Percentiles rank a stretch among this genome's conserved stretches.
Evolutionary conservation across 2,888 invertebrate species (phyloP).

Genomic region (Parasteatoda lunata): DNA sequence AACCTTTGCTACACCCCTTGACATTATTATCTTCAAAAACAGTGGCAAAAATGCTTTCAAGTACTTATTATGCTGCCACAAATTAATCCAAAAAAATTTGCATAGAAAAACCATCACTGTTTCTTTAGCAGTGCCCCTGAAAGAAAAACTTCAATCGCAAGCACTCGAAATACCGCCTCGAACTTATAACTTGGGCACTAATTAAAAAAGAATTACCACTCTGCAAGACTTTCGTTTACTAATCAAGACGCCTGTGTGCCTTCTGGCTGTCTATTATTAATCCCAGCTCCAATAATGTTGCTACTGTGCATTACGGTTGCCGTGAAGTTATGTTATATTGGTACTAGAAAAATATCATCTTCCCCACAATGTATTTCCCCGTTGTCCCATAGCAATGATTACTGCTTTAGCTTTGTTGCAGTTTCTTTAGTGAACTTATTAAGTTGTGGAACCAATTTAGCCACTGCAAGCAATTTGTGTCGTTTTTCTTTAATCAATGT

Average conservation of each 20-base stretch:
- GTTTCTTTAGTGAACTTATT: conserved; percentile 44
- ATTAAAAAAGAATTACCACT: conserved; percentile 52
- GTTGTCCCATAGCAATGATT: conserved; percentile 67
- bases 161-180: background rate
- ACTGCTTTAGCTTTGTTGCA: conserved; percentile 26
- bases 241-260: conserved; percentile 45
- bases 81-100: background rate
- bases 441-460: conserved; percentile 51
- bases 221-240: conserved; percentile 1
- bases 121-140: background rate
- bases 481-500: no score
- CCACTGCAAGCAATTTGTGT: background rate
- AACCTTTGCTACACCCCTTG: background rate
- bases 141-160: background rate
- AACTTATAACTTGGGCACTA: conserved; percentile 16
- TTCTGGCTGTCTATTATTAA: conserved; percentile 44
- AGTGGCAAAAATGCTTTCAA: background rate
- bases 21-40: background rate
- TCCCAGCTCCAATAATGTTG: conserved; percentile 62
- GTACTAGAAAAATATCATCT: conserved; percentile 58
- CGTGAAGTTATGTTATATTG: conserved; percentile 40
- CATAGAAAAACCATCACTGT: background rate
- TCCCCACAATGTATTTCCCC: conserved; percentile 56
- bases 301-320: conserved; percentile 44
- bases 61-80: background rate